Base-by-base conservation (phyloP, 2,888 invertebrate genomes). In the Piscicola geometra region DNA sequence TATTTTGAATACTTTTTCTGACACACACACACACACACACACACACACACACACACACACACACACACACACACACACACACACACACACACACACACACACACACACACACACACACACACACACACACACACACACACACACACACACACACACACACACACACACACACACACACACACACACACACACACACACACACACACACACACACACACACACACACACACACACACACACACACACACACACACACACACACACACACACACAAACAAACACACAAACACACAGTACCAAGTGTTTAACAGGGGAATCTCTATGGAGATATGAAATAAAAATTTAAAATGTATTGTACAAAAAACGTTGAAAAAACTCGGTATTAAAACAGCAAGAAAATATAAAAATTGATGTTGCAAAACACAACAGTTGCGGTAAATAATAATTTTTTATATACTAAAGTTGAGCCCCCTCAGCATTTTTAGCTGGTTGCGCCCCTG, bases 11-110 rank as follows among this genome's bases (percentile, higher is more conserved):
- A n/a, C n/a, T 64, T 21, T 64, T 64, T 64, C 32, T 30, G 21
- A 35, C 67, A 67, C 32, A 33, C 67, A 67, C 32, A 67, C 67
- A 33, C 67, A 67, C 35, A 32, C 32, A 32, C 67, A 67, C 67
- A 56, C 60, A 56, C 60, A 56, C 60, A 56, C 60, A 56, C 60
- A 56, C 60, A 56, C 60, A 56, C 60, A 56, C 60, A 56, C 60
- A 56, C 60, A 56, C 60, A 56, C 60, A 56, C 60, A 56, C 60
- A 56, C 60, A 56, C 60, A 56, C 60, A 56, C 60, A 56, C 60
- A 56, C 60, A 56, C 60, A 56, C 60, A 56, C 60, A 56, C 60
- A 56, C 60, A 56, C 60, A 56, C 60, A 56, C 60, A 56, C 60
- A 56, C 60, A 56, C 60, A 56, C 60, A 56, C 60, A 56, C 60